A percentile compares a stretch with the other conserved stretches of the same genome.
Evolutionary conservation across 1,140 invertebrate genomes (phyloP).

Genomic region (Wasmannia auropunctata): DNA sequence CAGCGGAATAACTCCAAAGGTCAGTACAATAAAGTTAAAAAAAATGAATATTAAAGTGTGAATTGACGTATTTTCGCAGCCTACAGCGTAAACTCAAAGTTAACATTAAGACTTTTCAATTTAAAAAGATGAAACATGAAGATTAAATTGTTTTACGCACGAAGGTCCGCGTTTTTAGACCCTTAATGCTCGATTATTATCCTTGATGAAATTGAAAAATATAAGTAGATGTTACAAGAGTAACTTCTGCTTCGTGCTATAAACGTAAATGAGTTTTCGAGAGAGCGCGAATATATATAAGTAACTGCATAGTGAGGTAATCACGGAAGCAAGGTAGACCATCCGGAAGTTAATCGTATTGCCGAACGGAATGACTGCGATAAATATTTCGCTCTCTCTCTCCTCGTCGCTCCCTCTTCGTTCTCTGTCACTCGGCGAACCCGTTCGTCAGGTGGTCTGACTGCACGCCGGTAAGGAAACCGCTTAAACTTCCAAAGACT

Average conservation of each 20-base stretch:
- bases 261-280: not conserved
- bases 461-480: slow-evolving; percentile 17
- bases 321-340: not conserved
- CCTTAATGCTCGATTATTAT: too few species aligned
- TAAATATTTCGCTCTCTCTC: slow-evolving; percentile 11
- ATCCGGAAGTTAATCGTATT: slow-evolving; percentile 20
- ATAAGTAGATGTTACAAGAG: not conserved
- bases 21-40: too few species aligned
- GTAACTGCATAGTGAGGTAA: not conserved
- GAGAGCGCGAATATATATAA: not conserved
- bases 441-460: slow-evolving; percentile 31
- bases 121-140: too few species aligned
- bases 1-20: too few species aligned
- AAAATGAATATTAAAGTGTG: too few species aligned
- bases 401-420: not conserved
- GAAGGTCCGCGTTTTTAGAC: too few species aligned
- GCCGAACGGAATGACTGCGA: slow-evolving; percentile 18
- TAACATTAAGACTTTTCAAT: too few species aligned
- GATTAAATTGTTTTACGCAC: too few species aligned
- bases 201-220: not conserved
- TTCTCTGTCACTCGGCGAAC: not conserved
- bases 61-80: too few species aligned
- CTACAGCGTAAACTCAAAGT: too few species aligned
- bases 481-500: slow-evolving; percentile 41
- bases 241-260: not conserved